These are phyloP conservation scores for Prosopocoilus inquinatus DNA, from an alignment of 2,888 invertebrate genomes.

Conservation along the genomic window DNA sequence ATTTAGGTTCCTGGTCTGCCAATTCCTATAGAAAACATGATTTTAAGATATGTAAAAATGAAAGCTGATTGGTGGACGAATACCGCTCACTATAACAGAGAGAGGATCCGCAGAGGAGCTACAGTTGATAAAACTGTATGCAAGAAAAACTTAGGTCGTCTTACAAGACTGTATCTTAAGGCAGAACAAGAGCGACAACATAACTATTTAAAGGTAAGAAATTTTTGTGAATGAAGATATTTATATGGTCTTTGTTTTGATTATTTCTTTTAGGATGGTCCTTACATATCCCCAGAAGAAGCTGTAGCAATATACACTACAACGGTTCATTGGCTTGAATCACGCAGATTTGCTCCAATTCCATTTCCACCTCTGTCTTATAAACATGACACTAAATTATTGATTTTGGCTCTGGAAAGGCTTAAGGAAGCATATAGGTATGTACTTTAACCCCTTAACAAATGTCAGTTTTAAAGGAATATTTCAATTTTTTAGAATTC, in stretches of 20 bases:
- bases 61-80: slow-evolving; percentile 99
- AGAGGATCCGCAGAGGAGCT: slow-evolving; percentile 97
- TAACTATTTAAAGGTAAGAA: slow-evolving; percentile 86
- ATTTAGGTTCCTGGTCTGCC: slow-evolving; percentile 90
- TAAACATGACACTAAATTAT: slow-evolving; percentile 98
- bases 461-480: too few relatives aligned
- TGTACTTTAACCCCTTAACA: too few relatives aligned
- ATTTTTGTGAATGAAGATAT: too few relatives aligned
- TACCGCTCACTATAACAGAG: slow-evolving; percentile 99
- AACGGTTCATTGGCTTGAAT: slow-evolving; percentile 99
- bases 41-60: slow-evolving; percentile 98
- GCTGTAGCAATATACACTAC: slow-evolving; percentile 99
- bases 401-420: slow-evolving; percentile 94
- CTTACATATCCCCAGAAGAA: slow-evolving; percentile 99
- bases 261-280: slow-evolving; percentile 74
- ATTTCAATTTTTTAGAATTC: too few relatives aligned
- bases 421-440: slow-evolving; percentile 92
- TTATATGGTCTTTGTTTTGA: background rate
- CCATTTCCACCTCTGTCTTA: slow-evolving; percentile 99
- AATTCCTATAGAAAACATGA: slow-evolving; percentile 99
- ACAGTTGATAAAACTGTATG: slow-evolving; percentile 99
- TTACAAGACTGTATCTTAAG: slow-evolving; percentile 94
- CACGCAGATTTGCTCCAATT: slow-evolving; percentile 96
- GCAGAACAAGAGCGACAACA: slow-evolving; percentile 99
- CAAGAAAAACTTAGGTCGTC: slow-evolving; percentile 98